Percentiles rank a stretch among this genome's conserved stretches.
These are phyloP conservation scores for Pristionchus exspectatus DNA, from an alignment of 2,888 invertebrate species.

Conservation along the genomic window DNA sequence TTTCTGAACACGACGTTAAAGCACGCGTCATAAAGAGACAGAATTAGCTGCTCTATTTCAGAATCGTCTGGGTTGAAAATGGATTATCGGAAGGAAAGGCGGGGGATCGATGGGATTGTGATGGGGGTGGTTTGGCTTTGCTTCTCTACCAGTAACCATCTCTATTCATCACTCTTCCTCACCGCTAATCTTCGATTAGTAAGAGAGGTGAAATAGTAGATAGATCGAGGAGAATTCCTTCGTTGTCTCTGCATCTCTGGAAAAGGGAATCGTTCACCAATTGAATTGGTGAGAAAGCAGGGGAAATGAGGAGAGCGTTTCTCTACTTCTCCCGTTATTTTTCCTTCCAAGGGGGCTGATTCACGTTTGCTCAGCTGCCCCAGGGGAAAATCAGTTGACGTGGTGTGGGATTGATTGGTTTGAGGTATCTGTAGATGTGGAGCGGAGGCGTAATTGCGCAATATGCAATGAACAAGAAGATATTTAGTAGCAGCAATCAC, in stretches of 20 bases:
- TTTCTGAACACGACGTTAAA: no score
- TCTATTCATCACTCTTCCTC: background rate
- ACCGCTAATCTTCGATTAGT: background rate
- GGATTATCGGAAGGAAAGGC: background rate
- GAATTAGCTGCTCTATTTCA: background rate
- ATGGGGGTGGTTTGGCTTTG: background rate
- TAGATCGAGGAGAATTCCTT: background rate
- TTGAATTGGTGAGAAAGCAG: background rate
- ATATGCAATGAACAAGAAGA: no score
- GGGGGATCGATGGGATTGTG: background rate
- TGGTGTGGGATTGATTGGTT: no score
- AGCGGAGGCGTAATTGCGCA: no score
- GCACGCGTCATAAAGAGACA: no score
- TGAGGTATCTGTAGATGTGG: no score
- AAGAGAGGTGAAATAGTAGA: background rate
- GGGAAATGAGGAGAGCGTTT: background rate
- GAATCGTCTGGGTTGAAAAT: background rate
- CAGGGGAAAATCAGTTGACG: background rate
- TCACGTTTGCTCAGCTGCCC: constrained; percentile 21
- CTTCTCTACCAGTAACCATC: background rate
- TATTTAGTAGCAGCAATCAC: no score
- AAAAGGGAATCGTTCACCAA: background rate
- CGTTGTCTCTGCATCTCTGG: background rate
- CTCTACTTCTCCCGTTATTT: background rate
- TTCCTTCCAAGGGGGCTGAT: background rate